Percentiles rank a stretch among this genome's conserved stretches.
Evolutionary conservation across 2,113 vertebrate species (phyloP).

Genomic region (Apodemus sylvaticus): DNA sequence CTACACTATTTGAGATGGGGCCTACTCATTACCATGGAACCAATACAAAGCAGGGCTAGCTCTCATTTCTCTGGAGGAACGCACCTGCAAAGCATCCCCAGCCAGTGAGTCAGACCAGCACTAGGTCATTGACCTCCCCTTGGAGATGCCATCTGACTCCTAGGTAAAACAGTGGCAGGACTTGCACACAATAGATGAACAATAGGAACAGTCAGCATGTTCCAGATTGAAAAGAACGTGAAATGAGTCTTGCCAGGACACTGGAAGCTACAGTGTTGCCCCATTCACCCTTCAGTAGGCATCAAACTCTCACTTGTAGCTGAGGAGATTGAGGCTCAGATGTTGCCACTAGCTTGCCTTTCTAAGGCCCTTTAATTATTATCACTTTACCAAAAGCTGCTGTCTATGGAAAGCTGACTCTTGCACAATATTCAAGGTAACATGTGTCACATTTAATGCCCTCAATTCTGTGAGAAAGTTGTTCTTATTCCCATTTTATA

Average conservation of each 20-base stretch:
- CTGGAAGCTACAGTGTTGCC: neutral
- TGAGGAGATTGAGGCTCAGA: neutral
- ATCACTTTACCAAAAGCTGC: neutral
- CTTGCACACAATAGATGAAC: neutral
- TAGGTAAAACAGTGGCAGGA: neutral
- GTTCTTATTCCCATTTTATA: neutral
- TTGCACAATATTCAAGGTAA: neutral
- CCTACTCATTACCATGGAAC: neutral
- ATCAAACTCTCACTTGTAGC: neutral
- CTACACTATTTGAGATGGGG: neutral
- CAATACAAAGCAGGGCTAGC: neutral
- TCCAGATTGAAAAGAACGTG: neutral
- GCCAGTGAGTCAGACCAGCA: neutral
- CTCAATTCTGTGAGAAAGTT: neutral
- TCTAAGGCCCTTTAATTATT: neutral
- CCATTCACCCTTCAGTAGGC: neutral
- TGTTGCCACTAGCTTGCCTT: neutral
- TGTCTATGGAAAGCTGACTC: neutral
- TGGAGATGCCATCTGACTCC: neutral
- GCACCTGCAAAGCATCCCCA: neutral
- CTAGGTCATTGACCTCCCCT: neutral
- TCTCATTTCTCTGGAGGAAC: neutral
- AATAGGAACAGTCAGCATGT: rapidly evolving
- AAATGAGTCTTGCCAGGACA: neutral
- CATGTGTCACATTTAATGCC: neutral